Evolutionary conservation across 30 jellyfish, hydroid and myxozoan species (phyloP).

Genomic region (Aurelia aurita complex sp. Pacific): DNA sequence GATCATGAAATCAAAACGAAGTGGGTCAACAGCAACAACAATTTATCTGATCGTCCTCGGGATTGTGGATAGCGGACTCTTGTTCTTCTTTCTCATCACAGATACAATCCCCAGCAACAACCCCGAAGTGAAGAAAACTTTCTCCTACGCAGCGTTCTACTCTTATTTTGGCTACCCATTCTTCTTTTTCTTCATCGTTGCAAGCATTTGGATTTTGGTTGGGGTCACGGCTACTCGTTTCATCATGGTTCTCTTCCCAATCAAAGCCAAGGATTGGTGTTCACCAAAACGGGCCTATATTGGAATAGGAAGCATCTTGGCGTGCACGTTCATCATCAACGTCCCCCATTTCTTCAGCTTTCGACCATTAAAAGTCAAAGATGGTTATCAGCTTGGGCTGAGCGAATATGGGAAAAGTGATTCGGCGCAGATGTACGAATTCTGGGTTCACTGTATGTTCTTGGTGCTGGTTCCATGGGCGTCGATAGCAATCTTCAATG

Average conservation of each 20-base stretch:
- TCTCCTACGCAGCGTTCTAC: slow-evolving; percentile 66
- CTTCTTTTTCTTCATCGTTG: slow-evolving; percentile 80
- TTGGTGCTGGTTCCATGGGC: slow-evolving; percentile 90
- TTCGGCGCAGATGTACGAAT: slow-evolving; percentile 78
- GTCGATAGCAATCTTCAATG: slow-evolving; percentile 77
- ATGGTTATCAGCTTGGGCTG: slow-evolving; percentile 43
- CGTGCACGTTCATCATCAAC: slow-evolving; percentile 58
- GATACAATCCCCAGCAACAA: slow-evolving; percentile 59
- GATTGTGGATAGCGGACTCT: slow-evolving; percentile 84
- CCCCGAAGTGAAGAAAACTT: slow-evolving; percentile 60
- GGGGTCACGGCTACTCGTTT: slow-evolving; percentile 86
- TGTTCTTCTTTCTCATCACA: slow-evolving; percentile 73
- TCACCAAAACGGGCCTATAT: slow-evolving; percentile 74
- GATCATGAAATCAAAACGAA: slow-evolving; percentile 58
- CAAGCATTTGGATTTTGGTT: slow-evolving; percentile 85
- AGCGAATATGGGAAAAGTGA: slow-evolving; percentile 76
- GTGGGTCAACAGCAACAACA: slow-evolving; percentile 71
- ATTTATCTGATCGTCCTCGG: slow-evolving; percentile 76
- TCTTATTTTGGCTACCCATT: slow-evolving; percentile 81
- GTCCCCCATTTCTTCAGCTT: slow-evolving; percentile 84
- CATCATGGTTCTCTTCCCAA: slow-evolving; percentile 78
- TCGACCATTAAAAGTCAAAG: slow-evolving; percentile 70
- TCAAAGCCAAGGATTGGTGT: slow-evolving; percentile 75
- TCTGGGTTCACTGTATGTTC: slow-evolving; percentile 91
- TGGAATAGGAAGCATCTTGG: slow-evolving; percentile 60